Conservation (phyloP, 1,140 invertebrate species). For the Streblospio benedicti region DNA sequence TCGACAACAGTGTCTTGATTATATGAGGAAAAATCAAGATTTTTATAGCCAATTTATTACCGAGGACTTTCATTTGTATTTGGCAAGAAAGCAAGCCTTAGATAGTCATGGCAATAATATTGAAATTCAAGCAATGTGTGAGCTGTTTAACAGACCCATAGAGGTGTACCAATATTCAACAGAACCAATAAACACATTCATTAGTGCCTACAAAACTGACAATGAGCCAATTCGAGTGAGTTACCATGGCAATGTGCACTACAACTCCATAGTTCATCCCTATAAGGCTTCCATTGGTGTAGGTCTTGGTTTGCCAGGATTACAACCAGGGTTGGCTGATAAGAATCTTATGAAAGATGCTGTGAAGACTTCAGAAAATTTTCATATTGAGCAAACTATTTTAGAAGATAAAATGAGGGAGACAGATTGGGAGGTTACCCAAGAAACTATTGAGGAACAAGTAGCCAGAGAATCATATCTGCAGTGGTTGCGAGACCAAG, state of each 20-base stretch:
- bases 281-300: conserved; percentile 72
- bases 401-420: conserved; percentile 83
- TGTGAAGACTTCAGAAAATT: conserved; percentile 69
- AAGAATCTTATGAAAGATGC: conserved; percentile 69
- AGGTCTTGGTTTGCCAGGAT: conserved; percentile 75
- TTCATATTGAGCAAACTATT: conserved; percentile 83
- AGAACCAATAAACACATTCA: conserved; percentile 88
- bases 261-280: conserved; percentile 84
- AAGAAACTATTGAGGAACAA: conserved; percentile 84
- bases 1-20: conserved; percentile 82
- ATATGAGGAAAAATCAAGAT: conserved; percentile 83
- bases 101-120: conserved; percentile 86
- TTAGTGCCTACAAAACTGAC: conserved; percentile 63
- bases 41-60: conserved; percentile 90
- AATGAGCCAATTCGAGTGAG: conserved; percentile 74
- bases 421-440: conserved; percentile 88
- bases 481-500: conserved; percentile 60
- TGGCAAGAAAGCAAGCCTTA: conserved; percentile 58
- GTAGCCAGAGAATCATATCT: conserved; percentile 76
- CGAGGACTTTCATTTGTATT: conserved; percentile 80
- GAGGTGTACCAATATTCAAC: conserved; percentile 86
- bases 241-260: conserved; percentile 82
- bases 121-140: conserved; percentile 87
- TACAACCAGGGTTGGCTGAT: conserved; percentile 70
- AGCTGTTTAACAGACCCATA: conserved; percentile 85